Conservation (phyloP, 1,140 invertebrate genomes). For the Wiebesia pumilae region DNA sequence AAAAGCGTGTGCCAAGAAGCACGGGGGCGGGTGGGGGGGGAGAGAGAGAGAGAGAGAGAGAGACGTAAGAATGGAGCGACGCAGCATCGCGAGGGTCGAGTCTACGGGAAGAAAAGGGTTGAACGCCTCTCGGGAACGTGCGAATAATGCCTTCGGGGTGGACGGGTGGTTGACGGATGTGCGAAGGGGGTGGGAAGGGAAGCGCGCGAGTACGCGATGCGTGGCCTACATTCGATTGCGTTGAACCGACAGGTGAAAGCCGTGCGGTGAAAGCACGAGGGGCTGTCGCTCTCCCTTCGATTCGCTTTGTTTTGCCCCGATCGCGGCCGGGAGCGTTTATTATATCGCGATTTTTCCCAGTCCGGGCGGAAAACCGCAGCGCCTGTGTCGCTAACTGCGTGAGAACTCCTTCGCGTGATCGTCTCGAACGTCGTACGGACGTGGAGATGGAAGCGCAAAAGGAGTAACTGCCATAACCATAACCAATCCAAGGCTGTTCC, state of each 20-base stretch:
- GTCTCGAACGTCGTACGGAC: background rate
- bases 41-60: background rate
- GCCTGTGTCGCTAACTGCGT: background rate
- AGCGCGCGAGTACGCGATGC: background rate
- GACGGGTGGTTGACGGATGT: too few species aligned
- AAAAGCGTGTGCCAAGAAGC: too few species aligned
- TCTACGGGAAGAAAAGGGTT: conserved; percentile 16
- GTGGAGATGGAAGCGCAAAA: background rate
- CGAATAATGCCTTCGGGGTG: background rate
- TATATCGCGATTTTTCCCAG: background rate
- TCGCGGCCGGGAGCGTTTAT: too few species aligned
- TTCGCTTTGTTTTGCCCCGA: background rate
- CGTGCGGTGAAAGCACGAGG: background rate
- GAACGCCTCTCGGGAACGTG: background rate
- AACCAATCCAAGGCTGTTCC: too few species aligned
- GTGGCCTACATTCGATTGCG: conserved; percentile 34
- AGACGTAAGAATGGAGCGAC: background rate
- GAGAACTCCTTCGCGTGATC: background rate
- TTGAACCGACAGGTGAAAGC: conserved; percentile 19
- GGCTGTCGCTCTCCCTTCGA: background rate
- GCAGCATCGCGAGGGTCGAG: background rate
- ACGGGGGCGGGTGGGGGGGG: too few species aligned
- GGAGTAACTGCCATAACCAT: too few species aligned
- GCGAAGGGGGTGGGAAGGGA: too few species aligned
- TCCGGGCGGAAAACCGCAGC: conserved; percentile 5